These are phyloP conservation scores for Zaprionus lachaisei DNA, from an alignment of 1,140 invertebrate species.

Conservation along the genomic window DNA sequence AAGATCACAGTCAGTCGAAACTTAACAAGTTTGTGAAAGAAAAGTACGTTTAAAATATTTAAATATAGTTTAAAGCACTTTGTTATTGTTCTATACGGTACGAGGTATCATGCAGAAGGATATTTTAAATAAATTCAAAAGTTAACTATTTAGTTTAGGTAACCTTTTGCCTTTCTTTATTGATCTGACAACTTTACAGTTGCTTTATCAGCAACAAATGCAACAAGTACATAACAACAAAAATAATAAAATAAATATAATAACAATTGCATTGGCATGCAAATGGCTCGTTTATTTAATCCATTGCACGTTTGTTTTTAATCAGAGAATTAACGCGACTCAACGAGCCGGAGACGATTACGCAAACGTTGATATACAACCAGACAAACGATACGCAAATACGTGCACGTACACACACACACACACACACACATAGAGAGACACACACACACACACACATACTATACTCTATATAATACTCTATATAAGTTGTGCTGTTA, in stretches of 20 bases:
- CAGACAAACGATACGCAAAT: constrained; percentile 6
- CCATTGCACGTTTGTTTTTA: constrained; percentile 36
- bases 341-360: constrained; percentile 20
- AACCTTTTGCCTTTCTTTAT: neutral
- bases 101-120: too few species aligned
- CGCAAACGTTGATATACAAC: constrained; percentile 9
- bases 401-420: constrained; percentile 1
- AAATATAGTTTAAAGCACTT: neutral
- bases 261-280: constrained; percentile 4
- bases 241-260: neutral
- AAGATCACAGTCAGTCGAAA: constrained; percentile 44
- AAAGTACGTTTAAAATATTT: neutral
- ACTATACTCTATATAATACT: neutral
- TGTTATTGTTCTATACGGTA: too few species aligned
- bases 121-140: too few species aligned
- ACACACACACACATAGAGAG: neutral
- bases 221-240: neutral
- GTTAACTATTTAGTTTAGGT: neutral
- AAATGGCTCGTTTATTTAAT: constrained; percentile 27
- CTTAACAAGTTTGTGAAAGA: neutral
- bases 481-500: constrained; percentile 8
- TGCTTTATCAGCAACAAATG: neutral
- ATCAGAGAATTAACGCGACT: constrained; percentile 19
- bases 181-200: neutral
- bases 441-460: neutral